phyloP scores from a whole-genome alignment of 2,797 vertebrate genomes.

The Sebastes diploproa region DNA sequence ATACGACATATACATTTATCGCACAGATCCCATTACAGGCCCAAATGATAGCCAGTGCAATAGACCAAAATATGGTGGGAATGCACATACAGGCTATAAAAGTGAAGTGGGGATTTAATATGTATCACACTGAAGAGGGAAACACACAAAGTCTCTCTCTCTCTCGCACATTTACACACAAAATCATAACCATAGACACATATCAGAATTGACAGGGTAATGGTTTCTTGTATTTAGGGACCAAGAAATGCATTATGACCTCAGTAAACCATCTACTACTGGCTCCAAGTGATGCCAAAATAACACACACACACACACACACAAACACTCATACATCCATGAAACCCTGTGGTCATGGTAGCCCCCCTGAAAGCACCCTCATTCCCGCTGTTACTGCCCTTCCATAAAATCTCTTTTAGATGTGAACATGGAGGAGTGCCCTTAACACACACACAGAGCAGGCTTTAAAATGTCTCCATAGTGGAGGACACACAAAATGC shows the following conservation, averaged over 20 bases:
- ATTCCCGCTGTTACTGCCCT: constrained; percentile 8
- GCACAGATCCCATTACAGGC: constrained; percentile 34
- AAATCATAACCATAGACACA: constrained; percentile 6
- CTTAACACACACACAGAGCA: neutral
- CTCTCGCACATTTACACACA: neutral
- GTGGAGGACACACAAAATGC: neutral
- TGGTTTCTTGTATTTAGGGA: constrained; percentile 53
- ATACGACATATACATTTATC: constrained; percentile 40
- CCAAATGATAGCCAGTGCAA: constrained; percentile 35
- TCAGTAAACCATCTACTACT: constrained; percentile 23
- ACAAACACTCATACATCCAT: neutral
- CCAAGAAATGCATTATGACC: constrained; percentile 51
- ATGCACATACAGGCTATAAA: constrained; percentile 53
- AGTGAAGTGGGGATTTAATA: constrained; percentile 52
- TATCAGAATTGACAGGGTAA: constrained; percentile 52
- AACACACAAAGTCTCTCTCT: neutral
- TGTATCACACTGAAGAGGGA: constrained; percentile 19
- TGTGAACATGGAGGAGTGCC: constrained; percentile 3
- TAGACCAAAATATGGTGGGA: constrained; percentile 31
- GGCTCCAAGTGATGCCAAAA: constrained; percentile 21
- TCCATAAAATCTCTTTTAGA: constrained; percentile 31
- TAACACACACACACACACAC: neutral
- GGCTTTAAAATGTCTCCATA: constrained; percentile 10
- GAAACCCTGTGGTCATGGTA: neutral
- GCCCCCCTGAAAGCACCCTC: constrained; percentile 18